A percentile compares a stretch with the other conserved stretches of the same genome.
Conservation (phyloP, 2,888 invertebrate species). For the Leptopterna dolabrata region DNA sequence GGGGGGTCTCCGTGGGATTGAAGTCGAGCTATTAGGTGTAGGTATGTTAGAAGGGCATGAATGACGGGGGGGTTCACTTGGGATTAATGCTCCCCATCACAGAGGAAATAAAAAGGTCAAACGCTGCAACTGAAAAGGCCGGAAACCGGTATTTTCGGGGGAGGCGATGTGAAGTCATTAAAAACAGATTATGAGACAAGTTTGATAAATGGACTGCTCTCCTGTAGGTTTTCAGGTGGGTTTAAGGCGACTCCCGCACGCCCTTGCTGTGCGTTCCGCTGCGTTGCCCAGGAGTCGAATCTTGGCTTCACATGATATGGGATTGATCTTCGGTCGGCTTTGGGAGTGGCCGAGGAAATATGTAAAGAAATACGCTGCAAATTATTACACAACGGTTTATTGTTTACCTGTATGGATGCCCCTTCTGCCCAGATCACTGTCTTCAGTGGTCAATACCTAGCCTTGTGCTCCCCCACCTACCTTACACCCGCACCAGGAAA, state of each 20-base stretch:
- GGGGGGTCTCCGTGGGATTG: conserved; percentile 12
- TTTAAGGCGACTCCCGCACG: conserved; percentile 19
- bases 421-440: too few relatives aligned
- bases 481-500: too few relatives aligned
- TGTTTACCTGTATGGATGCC: too few relatives aligned
- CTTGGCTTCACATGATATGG: not conserved
- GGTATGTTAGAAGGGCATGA: not conserved
- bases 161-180: conserved; percentile 46
- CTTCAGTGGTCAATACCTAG: too few relatives aligned
- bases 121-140: conserved; percentile 46
- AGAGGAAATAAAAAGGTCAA: conserved; percentile 52
- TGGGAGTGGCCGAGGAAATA: too few relatives aligned
- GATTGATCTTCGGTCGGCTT: not conserved
- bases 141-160: conserved; percentile 53
- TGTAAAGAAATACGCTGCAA: too few relatives aligned
- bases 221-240: conserved; percentile 21
- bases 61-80: not conserved
- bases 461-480: too few relatives aligned
- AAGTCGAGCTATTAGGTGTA: conserved; percentile 6
- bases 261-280: conserved; percentile 5
- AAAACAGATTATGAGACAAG: conserved; percentile 52
- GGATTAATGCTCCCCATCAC: conserved; percentile 38
- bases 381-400: too few relatives aligned
- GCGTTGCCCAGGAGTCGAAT: not conserved
- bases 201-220: conserved; percentile 48